Conservation (phyloP, 1,140 invertebrate genomes). For the Nylanderia fulva region DNA sequence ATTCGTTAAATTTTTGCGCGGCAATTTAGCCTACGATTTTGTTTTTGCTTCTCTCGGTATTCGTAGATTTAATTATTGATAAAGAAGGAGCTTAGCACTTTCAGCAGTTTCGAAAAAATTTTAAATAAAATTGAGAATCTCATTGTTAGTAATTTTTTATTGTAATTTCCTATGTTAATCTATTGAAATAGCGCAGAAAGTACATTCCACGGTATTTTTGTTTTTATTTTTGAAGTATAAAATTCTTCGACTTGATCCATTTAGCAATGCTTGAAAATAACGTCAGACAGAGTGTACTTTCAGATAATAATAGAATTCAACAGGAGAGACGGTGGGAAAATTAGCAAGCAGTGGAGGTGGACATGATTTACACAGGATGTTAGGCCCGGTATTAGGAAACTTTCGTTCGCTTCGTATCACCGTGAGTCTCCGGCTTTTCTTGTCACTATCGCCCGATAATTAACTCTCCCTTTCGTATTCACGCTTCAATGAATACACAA, state of each 20-base stretch:
- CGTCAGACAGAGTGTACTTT: too few species aligned
- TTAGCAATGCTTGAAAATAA: too few species aligned
- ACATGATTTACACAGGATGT: conserved; percentile 9
- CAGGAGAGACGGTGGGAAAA: background rate
- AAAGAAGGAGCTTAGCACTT: background rate
- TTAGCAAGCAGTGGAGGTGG: background rate
- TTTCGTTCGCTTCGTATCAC: background rate
- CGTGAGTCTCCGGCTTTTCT: conserved; percentile 12
- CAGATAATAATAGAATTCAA: background rate
- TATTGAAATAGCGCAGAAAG: background rate
- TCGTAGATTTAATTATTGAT: conserved; percentile 32
- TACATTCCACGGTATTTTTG: too few species aligned
- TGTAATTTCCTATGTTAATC: background rate
- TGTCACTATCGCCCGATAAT: background rate
- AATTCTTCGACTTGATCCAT: too few species aligned
- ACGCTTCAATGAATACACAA: background rate
- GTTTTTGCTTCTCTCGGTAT: background rate
- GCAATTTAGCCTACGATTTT: background rate
- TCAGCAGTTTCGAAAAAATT: background rate
- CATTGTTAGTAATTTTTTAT: background rate
- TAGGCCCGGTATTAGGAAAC: background rate
- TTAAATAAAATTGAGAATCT: too few species aligned
- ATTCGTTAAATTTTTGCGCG: background rate
- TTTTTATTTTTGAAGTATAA: too few species aligned
- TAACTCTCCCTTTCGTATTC: background rate